Evolutionary conservation across 2,113 vertebrate genomes (phyloP).

Genomic region (Salminus brasiliensis): DNA sequence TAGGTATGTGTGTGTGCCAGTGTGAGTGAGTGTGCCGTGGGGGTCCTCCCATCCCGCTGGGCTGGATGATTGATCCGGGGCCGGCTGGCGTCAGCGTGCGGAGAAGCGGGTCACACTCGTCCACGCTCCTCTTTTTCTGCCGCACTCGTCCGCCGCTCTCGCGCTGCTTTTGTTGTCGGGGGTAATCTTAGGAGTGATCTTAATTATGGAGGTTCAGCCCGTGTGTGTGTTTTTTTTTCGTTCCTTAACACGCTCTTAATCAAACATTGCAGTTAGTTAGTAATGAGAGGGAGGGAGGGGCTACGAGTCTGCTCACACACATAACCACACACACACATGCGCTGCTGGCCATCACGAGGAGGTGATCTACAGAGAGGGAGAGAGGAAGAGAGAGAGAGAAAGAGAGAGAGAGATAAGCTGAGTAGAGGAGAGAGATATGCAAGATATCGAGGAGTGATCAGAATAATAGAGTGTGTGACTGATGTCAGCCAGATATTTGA

Average conservation of each 20-base stretch:
- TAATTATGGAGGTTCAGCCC: conserved; percentile 80
- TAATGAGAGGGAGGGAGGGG: conserved; percentile 74
- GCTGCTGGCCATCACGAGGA: conserved; percentile 63
- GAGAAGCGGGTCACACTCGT: conserved; percentile 69
- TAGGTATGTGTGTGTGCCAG: conserved; percentile 32
- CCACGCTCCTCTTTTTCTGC: conserved; percentile 72
- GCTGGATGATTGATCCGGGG: conserved; percentile 68
- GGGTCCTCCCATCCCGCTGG: conserved; percentile 56
- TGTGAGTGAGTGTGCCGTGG: conserved; percentile 41
- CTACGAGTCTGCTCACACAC: background rate
- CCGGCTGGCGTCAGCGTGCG: conserved; percentile 62
- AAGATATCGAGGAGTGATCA: no score
- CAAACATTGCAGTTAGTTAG: conserved; percentile 77
- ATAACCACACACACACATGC: conserved; percentile 63
- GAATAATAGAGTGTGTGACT: no score
- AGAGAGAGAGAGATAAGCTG: no score
- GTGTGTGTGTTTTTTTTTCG: conserved; percentile 66
- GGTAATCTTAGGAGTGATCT: conserved; percentile 83
- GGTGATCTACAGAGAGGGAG: background rate
- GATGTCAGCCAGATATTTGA: no score
- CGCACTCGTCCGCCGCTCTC: conserved; percentile 71
- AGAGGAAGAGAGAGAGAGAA: background rate
- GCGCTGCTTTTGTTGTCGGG: conserved; percentile 77
- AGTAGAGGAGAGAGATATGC: no score
- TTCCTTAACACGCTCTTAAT: conserved; percentile 76